These are phyloP conservation scores for Harpagifer antarcticus DNA, from an alignment of 2,797 vertebrate genomes.

Conservation along the genomic window DNA sequence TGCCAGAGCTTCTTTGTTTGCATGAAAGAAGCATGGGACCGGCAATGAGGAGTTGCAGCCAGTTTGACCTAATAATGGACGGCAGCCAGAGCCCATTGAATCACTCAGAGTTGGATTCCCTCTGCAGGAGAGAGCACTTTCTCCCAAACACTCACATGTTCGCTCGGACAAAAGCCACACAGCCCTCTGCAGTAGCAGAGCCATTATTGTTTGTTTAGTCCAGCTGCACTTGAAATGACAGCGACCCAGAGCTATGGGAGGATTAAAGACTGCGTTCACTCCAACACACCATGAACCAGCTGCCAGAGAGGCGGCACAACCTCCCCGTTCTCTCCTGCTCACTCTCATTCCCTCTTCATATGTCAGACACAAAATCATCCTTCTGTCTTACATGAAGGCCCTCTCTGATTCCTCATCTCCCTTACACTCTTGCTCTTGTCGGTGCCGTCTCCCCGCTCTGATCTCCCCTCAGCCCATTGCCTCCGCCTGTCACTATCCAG, in stretches of 20 bases:
- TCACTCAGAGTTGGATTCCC: slow-evolving; percentile 57
- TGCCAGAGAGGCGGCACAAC: slow-evolving; percentile 54
- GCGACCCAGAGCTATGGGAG: slow-evolving; percentile 61
- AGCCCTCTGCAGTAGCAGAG: slow-evolving; percentile 57
- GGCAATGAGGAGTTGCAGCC: slow-evolving; percentile 53
- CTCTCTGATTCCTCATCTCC: slow-evolving; percentile 50
- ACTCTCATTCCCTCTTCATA: slow-evolving; percentile 34
- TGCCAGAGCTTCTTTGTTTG: slow-evolving; percentile 67
- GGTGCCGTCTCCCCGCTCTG: slow-evolving; percentile 5
- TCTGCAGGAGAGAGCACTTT: slow-evolving; percentile 49
- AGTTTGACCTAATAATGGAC: slow-evolving; percentile 72
- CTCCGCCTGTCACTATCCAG: slow-evolving; percentile 30
- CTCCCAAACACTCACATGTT: slow-evolving; percentile 51
- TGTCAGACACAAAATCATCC: slow-evolving; percentile 42
- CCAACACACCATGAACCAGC: slow-evolving; percentile 50
- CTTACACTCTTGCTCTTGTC: slow-evolving; percentile 31
- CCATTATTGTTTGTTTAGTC: slow-evolving; percentile 66
- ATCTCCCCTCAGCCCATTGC: slow-evolving; percentile 42
- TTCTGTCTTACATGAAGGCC: slow-evolving; percentile 50
- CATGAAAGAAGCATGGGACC: slow-evolving; percentile 46
- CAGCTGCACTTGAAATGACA: slow-evolving; percentile 77
- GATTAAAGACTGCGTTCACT: slow-evolving; percentile 62
- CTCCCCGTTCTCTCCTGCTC: slow-evolving; percentile 6
- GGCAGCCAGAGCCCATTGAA: slow-evolving; percentile 61
- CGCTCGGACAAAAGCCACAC: slow-evolving; percentile 50